Evolutionary conservation across 2,797 vertebrate species (phyloP).

Genomic region (Melopsittacus undulatus): DNA sequence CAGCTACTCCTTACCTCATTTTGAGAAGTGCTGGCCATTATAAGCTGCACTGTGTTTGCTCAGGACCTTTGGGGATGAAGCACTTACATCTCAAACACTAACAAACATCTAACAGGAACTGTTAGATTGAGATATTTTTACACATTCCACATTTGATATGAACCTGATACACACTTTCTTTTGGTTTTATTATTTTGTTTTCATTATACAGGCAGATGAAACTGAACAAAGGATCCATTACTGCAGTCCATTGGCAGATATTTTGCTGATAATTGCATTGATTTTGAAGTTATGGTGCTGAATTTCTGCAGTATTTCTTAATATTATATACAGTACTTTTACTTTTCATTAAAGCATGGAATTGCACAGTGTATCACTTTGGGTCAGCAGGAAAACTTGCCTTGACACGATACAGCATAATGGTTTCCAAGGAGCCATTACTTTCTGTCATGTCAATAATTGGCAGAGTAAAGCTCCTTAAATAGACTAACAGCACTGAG

Average conservation of each 20-base stretch:
- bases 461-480: slow-evolving; percentile 38
- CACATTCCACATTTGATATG: neutral
- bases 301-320: neutral
- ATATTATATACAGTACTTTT: neutral
- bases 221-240: neutral
- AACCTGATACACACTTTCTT: neutral
- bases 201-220: neutral
- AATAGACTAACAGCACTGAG: neutral
- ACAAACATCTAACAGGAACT: neutral
- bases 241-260: neutral
- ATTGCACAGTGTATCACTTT: neutral
- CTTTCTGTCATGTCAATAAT: slow-evolving; percentile 7
- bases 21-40: neutral
- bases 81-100: neutral
- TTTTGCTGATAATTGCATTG: neutral
- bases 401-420: neutral
- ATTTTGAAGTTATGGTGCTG: neutral
- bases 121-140: neutral
- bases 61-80: neutral
- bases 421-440: slow-evolving; percentile 25
- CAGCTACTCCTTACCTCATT: neutral
- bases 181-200: neutral
- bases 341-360: neutral
- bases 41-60: neutral
- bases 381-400: neutral